phyloP scores from a whole-genome alignment of 1,140 invertebrate genomes.

The Drosophila repletoides region DNA sequence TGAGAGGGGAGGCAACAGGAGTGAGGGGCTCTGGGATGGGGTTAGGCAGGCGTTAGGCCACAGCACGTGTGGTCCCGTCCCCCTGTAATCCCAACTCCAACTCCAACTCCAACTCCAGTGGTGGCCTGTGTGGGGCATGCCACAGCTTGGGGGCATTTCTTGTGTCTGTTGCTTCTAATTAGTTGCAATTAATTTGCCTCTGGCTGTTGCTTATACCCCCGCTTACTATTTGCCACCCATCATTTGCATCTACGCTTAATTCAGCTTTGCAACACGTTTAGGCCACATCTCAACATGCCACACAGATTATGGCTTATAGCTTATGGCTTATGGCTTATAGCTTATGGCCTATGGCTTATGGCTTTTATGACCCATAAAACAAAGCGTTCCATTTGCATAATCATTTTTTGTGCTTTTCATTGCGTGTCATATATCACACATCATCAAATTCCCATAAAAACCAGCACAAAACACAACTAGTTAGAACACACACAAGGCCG shows the following conservation, averaged over 20 bases:
- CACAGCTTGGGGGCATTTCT: not conserved
- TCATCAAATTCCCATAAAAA: conserved; percentile 72
- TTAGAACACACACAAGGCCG: not conserved
- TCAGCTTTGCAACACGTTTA: not conserved
- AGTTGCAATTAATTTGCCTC: conserved; percentile 77
- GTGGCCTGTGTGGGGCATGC: not conserved
- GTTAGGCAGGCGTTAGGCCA: conserved; percentile 8
- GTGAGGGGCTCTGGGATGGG: not conserved
- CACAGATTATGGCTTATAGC: conserved; percentile 23
- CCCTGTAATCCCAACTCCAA: too few species aligned
- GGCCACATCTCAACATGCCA: too few species aligned
- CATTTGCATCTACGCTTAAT: not conserved
- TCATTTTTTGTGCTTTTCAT: conserved; percentile 47
- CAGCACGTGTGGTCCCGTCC: conserved; percentile 66
- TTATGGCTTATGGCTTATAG: conserved; percentile 46
- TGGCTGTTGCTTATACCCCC: not conserved
- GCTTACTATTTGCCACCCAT: conserved; percentile 6
- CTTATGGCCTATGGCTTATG: conserved; percentile 39
- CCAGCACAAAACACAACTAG: not conserved
- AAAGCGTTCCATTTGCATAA: conserved; percentile 71
- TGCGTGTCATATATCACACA: conserved; percentile 78
- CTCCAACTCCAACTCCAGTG: too few species aligned
- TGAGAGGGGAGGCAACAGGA: not conserved
- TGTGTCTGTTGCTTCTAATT: conserved; percentile 49
- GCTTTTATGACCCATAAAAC: conserved; percentile 69